Base-by-base conservation (phyloP, 2,797 vertebrate genomes). In the Nannoperca obscura region DNA sequence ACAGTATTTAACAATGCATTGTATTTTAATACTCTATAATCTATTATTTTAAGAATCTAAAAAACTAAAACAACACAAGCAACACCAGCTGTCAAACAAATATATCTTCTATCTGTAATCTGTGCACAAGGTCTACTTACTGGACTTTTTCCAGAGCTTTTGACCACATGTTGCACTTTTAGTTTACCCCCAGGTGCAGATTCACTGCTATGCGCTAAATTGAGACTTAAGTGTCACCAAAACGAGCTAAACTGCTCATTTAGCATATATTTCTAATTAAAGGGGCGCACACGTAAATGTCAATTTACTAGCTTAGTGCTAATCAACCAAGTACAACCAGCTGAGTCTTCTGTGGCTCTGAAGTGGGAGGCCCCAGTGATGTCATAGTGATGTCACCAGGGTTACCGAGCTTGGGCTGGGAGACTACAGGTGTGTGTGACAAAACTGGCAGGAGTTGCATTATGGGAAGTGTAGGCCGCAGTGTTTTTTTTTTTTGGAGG, bases 391-490 rank as follows among this genome's bases (percentile, higher is more conserved):
- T 13, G 27, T 64, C 61, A 64, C 7, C 27, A 7, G 9, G 17
- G 4, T 47, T 3, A 10, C 2, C 13, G 27, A 59, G 11, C 14
- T 22, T 40, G 5, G 4, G 34, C 5, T 12, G 17, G 2, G 30
- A 20, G 10, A n/a, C 19, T 5, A 17, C 5, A 27, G 32, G 62
- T 49, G 3, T 22, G 3, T 22, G 7, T 27, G 14, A 13, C 8
- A 53, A 2, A 53, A 27, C 24, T 27, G 24, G 24, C 24, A 27
- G 24, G 24, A 55, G 32, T 57, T 58, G 71, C 60, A 74, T 69
- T 22, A 10, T 58, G 36, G 27, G 22, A 59, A 38, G 7, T 64
- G 34, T n/a, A 24, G n/a, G 27, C 11, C 19, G 15, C 42, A 53
- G 47, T 8, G 24, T 27, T 27, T 27, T 27, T 27, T n/a, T 0